Base-by-base conservation (phyloP, 2,888 invertebrate genomes). In the Tinea trinotella region DNA sequence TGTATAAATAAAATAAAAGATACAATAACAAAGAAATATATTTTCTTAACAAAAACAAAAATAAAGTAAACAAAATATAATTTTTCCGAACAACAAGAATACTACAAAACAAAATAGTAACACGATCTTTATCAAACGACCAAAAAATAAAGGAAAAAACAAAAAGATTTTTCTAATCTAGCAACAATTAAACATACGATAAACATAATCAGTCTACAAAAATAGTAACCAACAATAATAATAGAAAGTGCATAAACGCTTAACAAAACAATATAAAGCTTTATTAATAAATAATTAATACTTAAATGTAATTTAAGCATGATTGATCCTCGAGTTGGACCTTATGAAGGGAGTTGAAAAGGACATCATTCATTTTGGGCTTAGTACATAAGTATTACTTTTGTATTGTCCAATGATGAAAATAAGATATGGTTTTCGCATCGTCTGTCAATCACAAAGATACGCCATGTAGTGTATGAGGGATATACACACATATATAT, bases 61-160 rank as follows among this genome's bases (percentile, higher is more conserved):
- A n/a, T n/a, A 34, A 46, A 34, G 15, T 49, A 36, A 40, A 50
- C 30, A 54, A 20, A 34, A 49, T 56, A 48, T n/a, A n/a, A n/a
- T n/a, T n/a, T n/a, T n/a, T n/a, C n/a, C 53, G 36, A 55, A 10
- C 3, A 22, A 12, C 17, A 7, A 48, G n/a, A 30, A 24, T n/a
- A n/a, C n/a, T n/a, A 30, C 60, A 64, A 62, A 64, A 55, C 61
- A 60, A 58, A 54, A 56, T 57, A 61, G 57, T 58, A 54, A 61
- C 57, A 57, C 20, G n/a, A 7, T 50, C 15, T 40, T 12, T 30
- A 55, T 54, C 35, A 30, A 22, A 57, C 55, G 57, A 57, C 35
- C 48, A 57, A 60, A 58, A 57, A 54, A 57, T 57, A 57, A 58
- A 55, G n/a, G n/a, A 59, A 57, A 57, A 56, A 58, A 20, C 17